Evolutionary conservation across 2,797 vertebrate genomes (phyloP).

Genomic region (Sebastes itinus): DNA sequence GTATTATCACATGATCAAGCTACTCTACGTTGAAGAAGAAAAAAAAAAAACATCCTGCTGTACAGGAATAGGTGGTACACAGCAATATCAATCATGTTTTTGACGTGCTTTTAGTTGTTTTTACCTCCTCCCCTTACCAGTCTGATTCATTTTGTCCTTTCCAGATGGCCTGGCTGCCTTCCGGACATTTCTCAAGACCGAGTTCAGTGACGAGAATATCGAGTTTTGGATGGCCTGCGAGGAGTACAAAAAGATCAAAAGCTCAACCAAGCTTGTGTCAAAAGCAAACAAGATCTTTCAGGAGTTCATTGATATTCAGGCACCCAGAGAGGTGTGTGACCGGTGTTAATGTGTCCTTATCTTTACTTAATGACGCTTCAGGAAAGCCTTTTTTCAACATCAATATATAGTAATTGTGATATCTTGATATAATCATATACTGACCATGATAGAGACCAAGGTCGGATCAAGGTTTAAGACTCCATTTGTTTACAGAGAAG

Average conservation of each 20-base stretch:
- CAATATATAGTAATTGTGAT: not conserved
- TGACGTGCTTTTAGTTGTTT: slow-evolving; percentile 16
- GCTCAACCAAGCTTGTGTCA: slow-evolving; percentile 85
- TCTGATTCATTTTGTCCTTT: slow-evolving; percentile 17
- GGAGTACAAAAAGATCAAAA: slow-evolving; percentile 93
- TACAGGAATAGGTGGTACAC: not conserved
- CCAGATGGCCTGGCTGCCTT: slow-evolving; percentile 92
- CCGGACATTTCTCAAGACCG: slow-evolving; percentile 91
- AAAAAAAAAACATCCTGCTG: not conserved
- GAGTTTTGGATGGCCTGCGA: slow-evolving; percentile 98
- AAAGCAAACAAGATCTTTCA: slow-evolving; percentile 93
- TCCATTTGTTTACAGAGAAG: not conserved
- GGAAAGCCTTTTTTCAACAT: not conserved
- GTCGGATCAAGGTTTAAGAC: not conserved
- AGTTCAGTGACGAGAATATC: slow-evolving; percentile 97
- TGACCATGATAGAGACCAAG: not conserved
- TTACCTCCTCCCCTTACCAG: not conserved
- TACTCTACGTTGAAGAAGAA: not conserved
- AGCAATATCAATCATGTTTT: slow-evolving; percentile 8
- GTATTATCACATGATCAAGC: slow-evolving; percentile 18
- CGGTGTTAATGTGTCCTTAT: not conserved
- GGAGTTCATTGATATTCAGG: slow-evolving; percentile 91
- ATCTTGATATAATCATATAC: not conserved
- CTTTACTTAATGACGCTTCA: not conserved
- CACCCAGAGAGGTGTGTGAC: slow-evolving; percentile 89